phyloP scores from a whole-genome alignment of 2,888 invertebrate genomes.

The Andrena camellia region DNA sequence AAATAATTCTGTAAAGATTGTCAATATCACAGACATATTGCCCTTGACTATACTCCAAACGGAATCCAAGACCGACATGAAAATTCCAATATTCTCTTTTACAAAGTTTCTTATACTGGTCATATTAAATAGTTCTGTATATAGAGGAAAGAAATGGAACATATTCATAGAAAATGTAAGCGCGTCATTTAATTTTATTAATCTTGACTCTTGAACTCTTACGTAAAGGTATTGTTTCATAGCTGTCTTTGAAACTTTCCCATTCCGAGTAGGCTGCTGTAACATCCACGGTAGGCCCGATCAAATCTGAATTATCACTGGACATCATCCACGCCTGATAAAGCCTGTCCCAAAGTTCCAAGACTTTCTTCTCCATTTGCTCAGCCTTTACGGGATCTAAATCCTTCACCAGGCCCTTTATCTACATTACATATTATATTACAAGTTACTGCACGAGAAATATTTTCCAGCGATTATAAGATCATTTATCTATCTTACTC shows the following conservation, averaged over 20 bases:
- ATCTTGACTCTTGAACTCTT: conserved; percentile 72
- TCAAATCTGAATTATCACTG: conserved; percentile 86
- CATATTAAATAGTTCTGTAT: conserved; percentile 90
- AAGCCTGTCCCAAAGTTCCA: conserved; percentile 97
- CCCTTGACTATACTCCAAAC: conserved; percentile 96
- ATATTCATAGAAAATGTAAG: not conserved
- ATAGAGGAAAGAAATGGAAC: not conserved
- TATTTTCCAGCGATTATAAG: conserved; percentile 1
- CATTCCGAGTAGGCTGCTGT: conserved; percentile 91
- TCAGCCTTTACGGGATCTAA: conserved; percentile 93
- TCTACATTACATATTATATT: conserved; percentile 84
- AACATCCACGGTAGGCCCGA: conserved; percentile 91
- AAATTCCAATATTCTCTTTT: conserved; percentile 95
- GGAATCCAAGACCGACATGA: conserved; percentile 94
- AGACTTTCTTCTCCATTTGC: conserved; percentile 94
- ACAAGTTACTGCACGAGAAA: conserved; percentile 7
- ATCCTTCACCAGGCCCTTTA: conserved; percentile 92
- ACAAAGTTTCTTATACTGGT: conserved; percentile 92
- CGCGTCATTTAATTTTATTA: conserved; percentile 27
- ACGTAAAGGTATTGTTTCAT: conserved; percentile 91
- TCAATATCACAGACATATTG: conserved; percentile 94
- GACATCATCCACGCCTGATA: conserved; percentile 97
- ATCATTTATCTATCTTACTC: conserved; percentile 86
- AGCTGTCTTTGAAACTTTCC: conserved; percentile 90
- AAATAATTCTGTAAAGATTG: conserved; percentile 94